Percentiles rank a stretch among this genome's conserved stretches.
phyloP scores from a whole-genome alignment of 2,888 invertebrate species.

The Beris chalybata region DNA sequence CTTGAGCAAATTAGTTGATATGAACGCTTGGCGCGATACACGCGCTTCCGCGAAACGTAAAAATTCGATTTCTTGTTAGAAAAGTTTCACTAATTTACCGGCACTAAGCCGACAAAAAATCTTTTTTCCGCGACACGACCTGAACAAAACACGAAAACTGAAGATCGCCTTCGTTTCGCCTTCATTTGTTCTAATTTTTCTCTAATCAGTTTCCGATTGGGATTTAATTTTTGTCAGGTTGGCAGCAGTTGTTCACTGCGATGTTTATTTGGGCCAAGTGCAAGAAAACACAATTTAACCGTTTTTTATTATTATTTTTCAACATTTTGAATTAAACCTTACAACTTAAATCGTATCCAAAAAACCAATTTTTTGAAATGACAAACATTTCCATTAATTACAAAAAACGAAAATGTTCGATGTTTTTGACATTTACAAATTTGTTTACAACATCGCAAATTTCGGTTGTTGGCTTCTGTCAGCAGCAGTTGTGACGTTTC shows the following conservation, averaged over 20 bases:
- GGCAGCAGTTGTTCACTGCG: background rate
- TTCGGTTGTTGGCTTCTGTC: too few species aligned
- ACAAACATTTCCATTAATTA: too few species aligned
- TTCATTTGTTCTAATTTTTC: slow-evolving; percentile 20
- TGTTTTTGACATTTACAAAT: too few species aligned
- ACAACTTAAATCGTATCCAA: too few species aligned
- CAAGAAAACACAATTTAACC: too few species aligned
- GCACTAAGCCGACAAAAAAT: background rate
- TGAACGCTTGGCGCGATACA: background rate
- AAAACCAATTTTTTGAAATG: too few species aligned
- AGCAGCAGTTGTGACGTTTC: too few species aligned
- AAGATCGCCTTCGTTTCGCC: background rate
- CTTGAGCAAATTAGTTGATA: too few species aligned
- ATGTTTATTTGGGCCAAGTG: background rate
- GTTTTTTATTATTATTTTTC: too few species aligned
- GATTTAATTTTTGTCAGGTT: slow-evolving; percentile 3
- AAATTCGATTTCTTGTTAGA: slow-evolving; percentile 10
- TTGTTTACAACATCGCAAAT: too few species aligned
- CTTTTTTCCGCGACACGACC: slow-evolving; percentile 1
- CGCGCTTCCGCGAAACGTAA: slow-evolving; percentile 9
- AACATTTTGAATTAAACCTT: too few species aligned
- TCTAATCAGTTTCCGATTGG: slow-evolving; percentile 14
- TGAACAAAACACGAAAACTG: slow-evolving; percentile 20
- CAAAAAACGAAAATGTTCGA: too few species aligned
- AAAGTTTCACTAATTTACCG: slow-evolving; percentile 1